Conservation (phyloP, 2,888 invertebrate genomes). For the Pachymerium ferrugineum region DNA sequence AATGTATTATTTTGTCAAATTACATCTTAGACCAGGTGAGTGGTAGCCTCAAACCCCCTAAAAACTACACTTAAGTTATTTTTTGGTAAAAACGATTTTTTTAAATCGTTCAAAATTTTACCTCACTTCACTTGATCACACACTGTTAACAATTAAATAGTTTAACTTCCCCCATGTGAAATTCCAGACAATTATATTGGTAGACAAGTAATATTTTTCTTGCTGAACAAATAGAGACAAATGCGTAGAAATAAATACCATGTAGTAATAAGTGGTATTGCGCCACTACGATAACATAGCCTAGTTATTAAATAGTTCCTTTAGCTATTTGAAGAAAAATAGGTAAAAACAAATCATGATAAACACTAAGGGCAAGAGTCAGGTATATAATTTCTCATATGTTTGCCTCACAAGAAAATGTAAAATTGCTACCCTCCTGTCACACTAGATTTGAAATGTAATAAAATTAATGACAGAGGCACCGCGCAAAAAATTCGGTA, state of each 20-base stretch:
- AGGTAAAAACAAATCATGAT: neutral
- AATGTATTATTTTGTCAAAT: constrained; percentile 91
- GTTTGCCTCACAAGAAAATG: neutral
- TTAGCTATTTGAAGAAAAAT: neutral
- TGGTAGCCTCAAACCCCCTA: constrained; percentile 18
- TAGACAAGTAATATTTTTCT: no score
- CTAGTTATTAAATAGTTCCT: neutral
- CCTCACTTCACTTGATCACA: no score
- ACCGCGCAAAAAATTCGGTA: neutral
- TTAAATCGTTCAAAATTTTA: no score
- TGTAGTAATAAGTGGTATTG: neutral
- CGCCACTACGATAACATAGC: neutral
- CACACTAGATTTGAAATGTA: neutral
- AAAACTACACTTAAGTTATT: no score
- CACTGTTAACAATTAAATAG: no score
- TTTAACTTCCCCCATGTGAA: no score
- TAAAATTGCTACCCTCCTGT: neutral
- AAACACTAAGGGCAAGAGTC: neutral
- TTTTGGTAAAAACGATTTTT: no score
- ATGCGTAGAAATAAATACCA: no score
- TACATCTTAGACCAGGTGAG: constrained; percentile 72
- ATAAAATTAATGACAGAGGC: constrained; percentile 22
- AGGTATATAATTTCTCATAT: neutral
- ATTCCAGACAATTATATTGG: no score
- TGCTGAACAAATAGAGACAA: no score